Base-by-base conservation (phyloP, 2,113 vertebrate species). In the Oostethus manadensis region DNA sequence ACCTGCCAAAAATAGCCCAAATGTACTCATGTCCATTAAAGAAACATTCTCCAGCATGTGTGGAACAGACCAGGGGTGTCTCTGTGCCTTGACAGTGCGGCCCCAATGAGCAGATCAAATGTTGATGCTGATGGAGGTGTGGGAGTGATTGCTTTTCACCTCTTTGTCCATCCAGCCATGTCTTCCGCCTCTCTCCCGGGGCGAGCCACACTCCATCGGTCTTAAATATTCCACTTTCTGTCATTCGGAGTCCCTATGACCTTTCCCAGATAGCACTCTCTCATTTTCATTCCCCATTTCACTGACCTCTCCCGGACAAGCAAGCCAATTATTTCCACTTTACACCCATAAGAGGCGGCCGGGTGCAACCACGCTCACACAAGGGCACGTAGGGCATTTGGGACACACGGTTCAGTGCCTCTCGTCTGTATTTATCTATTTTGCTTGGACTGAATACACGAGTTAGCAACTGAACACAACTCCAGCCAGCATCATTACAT, bases 281-380 rank as follows among this genome's bases (percentile, higher is more conserved):
- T 66, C 66, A 60, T 78, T 77, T 62, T 62, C 56, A 71, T 69
- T 77, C 46, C 51, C 60, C 43, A 65, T 75, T 62, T 76, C 45
- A 23, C 67, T 79, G 73, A 78, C 72, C 75, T 82, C 76, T 75
- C 46, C 43, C 54, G 65, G 67, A 66, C 59, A 58, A 78, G 67
- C 67, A 33, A 64, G 71, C 71, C 68, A 80, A 86, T 86, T 82
- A 86, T 84, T 84, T 76, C 60, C 67, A 76, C 71, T 81, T 76
- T 70, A 71, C 73, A 77, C 60, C 74, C 73, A 67, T 75, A 82
- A 82, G 71, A 64, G 74, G 68, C 63, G 71, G 70, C 21, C n/a
- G 60, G 78, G 71, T 72, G 63, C 68, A 72, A 72, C 69, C 33
- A 16, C 21, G 64, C 73, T 76, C 75, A 81, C 67, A 74, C 76